These are phyloP conservation scores for Odontophorus gujanensis DNA, from an alignment of 2,113 vertebrate genomes.

Conservation along the genomic window DNA sequence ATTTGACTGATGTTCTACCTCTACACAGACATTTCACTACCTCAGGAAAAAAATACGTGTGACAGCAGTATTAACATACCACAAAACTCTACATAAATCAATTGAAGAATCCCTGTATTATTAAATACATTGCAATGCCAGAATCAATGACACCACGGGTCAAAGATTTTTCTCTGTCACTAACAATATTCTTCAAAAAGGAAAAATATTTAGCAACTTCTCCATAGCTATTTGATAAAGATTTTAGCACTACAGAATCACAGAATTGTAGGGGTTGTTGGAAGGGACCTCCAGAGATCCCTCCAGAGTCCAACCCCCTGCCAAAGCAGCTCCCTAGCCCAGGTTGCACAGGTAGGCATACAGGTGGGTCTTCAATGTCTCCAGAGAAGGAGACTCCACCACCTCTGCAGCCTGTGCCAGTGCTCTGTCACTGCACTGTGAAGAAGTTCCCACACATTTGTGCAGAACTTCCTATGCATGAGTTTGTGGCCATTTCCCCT, in stretches of 20 bases:
- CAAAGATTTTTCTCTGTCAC: not conserved
- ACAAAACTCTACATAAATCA: not conserved
- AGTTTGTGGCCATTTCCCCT: too few relatives aligned
- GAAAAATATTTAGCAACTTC: not conserved
- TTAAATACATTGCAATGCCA: not conserved
- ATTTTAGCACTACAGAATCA: not conserved
- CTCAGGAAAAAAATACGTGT: not conserved
- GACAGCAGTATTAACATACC: not conserved
- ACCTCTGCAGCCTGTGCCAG: too few relatives aligned
- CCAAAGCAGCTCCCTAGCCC: too few relatives aligned
- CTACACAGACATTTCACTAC: not conserved
- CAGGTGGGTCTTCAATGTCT: too few relatives aligned
- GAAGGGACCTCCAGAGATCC: too few relatives aligned
- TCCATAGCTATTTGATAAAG: not conserved
- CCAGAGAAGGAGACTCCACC: too few relatives aligned
- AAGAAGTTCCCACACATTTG: too few relatives aligned
- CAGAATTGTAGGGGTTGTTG: too few relatives aligned
- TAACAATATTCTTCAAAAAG: not conserved
- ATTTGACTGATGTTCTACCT: not conserved
- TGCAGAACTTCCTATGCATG: too few relatives aligned
- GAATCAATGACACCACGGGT: not conserved
- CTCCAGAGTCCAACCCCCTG: too few relatives aligned
- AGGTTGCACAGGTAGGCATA: too few relatives aligned
- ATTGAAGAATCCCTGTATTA: not conserved
- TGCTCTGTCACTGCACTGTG: too few relatives aligned